phyloP scores from a whole-genome alignment of 2,888 invertebrate genomes.

The Aromia moschata region DNA sequence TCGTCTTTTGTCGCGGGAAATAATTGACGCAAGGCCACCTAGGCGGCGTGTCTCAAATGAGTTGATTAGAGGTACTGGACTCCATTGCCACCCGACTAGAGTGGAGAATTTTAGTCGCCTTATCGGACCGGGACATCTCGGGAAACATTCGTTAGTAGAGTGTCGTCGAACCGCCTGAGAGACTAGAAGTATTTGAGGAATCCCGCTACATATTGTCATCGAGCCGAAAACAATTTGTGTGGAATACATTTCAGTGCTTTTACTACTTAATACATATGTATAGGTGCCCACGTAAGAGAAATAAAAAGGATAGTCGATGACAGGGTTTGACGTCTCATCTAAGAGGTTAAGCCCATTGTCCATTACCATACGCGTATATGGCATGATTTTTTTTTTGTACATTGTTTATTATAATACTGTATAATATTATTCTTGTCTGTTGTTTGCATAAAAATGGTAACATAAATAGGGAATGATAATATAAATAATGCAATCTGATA shows the following conservation, averaged over 20 bases:
- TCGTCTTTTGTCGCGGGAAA: conserved; percentile 55
- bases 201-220: conserved; percentile 1
- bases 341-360: no score
- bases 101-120: conserved; percentile 3
- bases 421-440: no score
- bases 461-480: no score
- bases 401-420: no score
- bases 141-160: conserved; percentile 1
- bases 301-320: no score
- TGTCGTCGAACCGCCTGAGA: background rate
- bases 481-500: no score
- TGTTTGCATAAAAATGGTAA: no score
- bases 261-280: conserved; percentile 1
- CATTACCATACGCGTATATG: no score
- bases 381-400: no score
- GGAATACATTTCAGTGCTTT: background rate
- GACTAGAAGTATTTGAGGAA: background rate
- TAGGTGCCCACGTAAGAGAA: background rate
- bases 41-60: conserved; percentile 22
- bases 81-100: conserved; percentile 16
- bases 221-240: background rate
- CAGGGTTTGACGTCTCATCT: no score
- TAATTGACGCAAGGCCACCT: conserved; percentile 57
- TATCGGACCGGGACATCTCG: conserved; percentile 1
- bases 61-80: conserved; percentile 13